Percentiles rank a stretch among this genome's conserved stretches.
Conservation (phyloP, 2,797 vertebrate species). For the Bradypodion pumilum region DNA sequence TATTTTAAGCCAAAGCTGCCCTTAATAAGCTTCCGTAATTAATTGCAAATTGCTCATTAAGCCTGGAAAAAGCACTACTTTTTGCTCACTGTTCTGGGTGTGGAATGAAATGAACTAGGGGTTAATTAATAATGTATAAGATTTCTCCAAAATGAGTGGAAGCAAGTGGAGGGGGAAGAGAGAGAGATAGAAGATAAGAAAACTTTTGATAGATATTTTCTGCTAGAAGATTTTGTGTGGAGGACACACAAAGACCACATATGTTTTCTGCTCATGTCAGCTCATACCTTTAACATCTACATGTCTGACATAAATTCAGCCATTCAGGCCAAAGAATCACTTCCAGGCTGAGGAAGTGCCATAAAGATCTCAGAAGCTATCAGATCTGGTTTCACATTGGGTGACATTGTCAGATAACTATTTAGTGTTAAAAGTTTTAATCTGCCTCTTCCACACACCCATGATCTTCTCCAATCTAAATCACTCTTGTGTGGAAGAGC, state of each 20-base stretch:
- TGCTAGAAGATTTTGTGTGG: not conserved
- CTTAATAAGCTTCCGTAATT: conserved; percentile 73
- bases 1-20: conserved; percentile 66
- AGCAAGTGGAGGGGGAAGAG: not conserved
- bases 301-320: not conserved
- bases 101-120: conserved; percentile 39
- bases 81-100: conserved; percentile 37
- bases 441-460: too few species aligned
- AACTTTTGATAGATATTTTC: conserved; percentile 12
- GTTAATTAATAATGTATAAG: conserved; percentile 50
- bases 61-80: conserved; percentile 49
- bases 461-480: not conserved
- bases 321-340: not conserved
- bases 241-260: not conserved
- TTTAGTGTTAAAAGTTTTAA: not conserved
- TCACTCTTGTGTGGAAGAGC: not conserved
- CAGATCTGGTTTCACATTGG: not conserved
- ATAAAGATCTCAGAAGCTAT: too few species aligned
- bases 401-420: not conserved
- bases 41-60: conserved; percentile 68
- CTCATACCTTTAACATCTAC: not conserved
- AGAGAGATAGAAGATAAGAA: not conserved
- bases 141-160: not conserved
- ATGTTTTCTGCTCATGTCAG: not conserved
- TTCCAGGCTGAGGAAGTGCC: not conserved